A percentile compares a stretch with the other conserved stretches of the same genome.
Conservation (phyloP, 2,797 vertebrate genomes). For the Vireo griseus region DNA sequence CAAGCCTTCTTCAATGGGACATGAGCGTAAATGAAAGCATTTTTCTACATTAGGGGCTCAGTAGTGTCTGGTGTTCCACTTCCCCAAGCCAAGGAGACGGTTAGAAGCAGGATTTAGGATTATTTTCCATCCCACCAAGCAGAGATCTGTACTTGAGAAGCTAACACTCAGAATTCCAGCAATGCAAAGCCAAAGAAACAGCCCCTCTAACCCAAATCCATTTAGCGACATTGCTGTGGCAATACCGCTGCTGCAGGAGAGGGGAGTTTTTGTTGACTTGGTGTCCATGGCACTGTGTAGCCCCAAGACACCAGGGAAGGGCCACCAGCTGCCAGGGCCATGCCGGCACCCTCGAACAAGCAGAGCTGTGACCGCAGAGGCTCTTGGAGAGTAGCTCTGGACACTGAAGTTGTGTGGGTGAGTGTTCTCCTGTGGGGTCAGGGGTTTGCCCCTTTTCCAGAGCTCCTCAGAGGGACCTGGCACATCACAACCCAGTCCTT, state of each 20-base stretch:
- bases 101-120: background rate
- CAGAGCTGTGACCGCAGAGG: background rate
- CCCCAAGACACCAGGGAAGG: rapidly evolving
- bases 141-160: background rate
- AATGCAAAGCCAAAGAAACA: background rate
- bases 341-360: rapidly evolving
- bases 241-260: background rate
- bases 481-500: rapidly evolving
- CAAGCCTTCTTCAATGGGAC: background rate
- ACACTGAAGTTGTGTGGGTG: background rate
- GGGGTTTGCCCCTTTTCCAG: background rate
- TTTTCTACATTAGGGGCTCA: background rate
- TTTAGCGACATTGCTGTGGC: background rate
- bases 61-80: background rate
- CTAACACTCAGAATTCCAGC: background rate
- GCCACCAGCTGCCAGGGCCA: background rate
- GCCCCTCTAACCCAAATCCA: background rate
- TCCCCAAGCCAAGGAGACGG: background rate
- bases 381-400: background rate
- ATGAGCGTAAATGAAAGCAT: background rate
- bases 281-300: rapidly evolving
- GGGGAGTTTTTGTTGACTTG: rapidly evolving
- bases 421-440: background rate
- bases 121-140: background rate
- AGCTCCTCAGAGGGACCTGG: background rate